A percentile compares a stretch with the other conserved stretches of the same genome.
These are phyloP conservation scores for Butorides virescens DNA, from an alignment of 2,113 vertebrate genomes.

Conservation along the genomic window DNA sequence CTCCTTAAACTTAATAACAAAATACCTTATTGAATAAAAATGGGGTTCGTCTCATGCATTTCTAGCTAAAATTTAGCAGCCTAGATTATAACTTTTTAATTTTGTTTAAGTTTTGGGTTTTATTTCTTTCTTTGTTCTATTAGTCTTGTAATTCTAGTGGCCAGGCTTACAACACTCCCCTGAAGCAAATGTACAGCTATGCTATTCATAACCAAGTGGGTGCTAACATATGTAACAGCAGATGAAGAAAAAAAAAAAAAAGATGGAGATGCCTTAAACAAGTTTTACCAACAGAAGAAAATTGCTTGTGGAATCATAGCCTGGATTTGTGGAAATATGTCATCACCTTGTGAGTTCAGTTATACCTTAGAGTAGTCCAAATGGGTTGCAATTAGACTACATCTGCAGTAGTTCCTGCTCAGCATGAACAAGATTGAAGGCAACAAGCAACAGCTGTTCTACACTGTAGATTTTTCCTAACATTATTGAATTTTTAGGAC, in stretches of 20 bases:
- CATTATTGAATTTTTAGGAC: not conserved
- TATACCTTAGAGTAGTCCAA: not conserved
- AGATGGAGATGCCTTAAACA: not conserved
- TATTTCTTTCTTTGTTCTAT: not conserved
- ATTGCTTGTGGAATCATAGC: not conserved
- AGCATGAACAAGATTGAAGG: not conserved
- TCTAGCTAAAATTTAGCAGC: not conserved
- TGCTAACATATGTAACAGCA: not conserved
- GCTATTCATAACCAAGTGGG: not conserved
- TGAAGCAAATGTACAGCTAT: too few species aligned
- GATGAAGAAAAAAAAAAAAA: fast-evolving
- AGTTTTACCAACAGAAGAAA: not conserved
- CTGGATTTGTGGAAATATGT: not conserved
- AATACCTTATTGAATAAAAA: not conserved
- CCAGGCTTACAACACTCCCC: not conserved
- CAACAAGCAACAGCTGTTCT: not conserved
- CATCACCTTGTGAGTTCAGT: not conserved
- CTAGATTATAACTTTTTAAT: not conserved
- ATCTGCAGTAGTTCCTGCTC: not conserved
- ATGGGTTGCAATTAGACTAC: not conserved
- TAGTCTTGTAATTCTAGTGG: not conserved
- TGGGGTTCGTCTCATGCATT: fast-evolving
- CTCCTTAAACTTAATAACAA: not conserved
- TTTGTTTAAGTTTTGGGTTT: fast-evolving
- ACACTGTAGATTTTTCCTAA: not conserved